Conservation (phyloP, 92 coral and sea anemone genomes). For the Umimayanthus kanabou region DNA sequence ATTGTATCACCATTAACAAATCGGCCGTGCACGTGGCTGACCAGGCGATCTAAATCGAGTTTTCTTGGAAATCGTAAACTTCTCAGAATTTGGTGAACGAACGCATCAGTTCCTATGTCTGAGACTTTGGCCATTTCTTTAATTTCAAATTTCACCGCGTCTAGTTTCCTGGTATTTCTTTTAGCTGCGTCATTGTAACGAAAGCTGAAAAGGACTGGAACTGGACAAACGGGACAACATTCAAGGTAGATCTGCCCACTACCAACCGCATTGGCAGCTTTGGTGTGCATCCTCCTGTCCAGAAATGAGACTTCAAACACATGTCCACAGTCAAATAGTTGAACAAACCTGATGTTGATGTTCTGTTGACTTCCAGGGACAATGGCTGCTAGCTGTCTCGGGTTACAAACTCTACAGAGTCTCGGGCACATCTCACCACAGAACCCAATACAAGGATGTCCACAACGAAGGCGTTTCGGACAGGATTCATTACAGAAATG, state of each 20-base stretch:
- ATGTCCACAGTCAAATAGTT: constrained; percentile 73
- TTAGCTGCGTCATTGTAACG: constrained; percentile 7
- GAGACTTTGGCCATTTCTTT: constrained; percentile 9
- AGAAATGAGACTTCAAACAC: constrained; percentile 57
- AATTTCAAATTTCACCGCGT: background rate
- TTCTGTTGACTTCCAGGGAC: constrained; percentile 34
- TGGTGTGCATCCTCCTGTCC: constrained; percentile 64
- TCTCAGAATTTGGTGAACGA: background rate
- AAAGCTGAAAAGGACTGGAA: constrained; percentile 23
- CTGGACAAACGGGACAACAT: constrained; percentile 18
- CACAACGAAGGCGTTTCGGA: constrained; percentile 49
- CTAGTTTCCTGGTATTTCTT: background rate
- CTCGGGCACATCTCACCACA: constrained; percentile 78
- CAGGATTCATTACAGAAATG: constrained; percentile 60
- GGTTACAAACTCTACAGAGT: constrained; percentile 61
- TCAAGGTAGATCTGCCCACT: background rate
- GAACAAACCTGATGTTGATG: constrained; percentile 50
- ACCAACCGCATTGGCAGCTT: background rate
- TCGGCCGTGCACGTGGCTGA: background rate
- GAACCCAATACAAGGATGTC: constrained; percentile 75
- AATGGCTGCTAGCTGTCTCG: constrained; percentile 55
- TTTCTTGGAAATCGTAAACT: background rate
- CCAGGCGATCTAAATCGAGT: background rate
- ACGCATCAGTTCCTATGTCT: background rate
- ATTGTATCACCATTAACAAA: background rate